These are phyloP conservation scores for Cephus sareptanus DNA, from an alignment of 2,888 invertebrate genomes.

Conservation along the genomic window DNA sequence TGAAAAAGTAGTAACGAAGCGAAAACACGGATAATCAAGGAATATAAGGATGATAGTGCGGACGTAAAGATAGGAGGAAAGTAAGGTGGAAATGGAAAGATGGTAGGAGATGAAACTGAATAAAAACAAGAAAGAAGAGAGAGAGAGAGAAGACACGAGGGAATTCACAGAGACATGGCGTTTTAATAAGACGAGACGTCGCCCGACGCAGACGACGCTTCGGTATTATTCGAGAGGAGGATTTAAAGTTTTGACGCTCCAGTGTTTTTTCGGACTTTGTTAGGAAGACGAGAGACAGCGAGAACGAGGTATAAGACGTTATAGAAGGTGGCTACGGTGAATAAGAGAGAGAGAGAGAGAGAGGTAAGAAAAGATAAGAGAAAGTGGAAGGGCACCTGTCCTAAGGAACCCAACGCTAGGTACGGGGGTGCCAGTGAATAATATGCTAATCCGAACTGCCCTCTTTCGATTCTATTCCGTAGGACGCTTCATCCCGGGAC, in stretches of 20 bases:
- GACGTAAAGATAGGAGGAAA: neutral
- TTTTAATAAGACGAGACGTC: slow-evolving; percentile 52
- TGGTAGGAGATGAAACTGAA: neutral
- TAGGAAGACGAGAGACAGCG: neutral
- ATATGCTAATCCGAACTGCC: neutral
- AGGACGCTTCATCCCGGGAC: neutral
- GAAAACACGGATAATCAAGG: neutral
- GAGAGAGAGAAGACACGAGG: neutral
- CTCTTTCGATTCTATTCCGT: neutral
- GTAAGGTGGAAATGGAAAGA: neutral
- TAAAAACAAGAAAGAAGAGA: neutral
- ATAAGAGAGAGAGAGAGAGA: neutral
- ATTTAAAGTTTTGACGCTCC: neutral
- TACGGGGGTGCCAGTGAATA: neutral
- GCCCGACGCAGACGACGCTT: neutral
- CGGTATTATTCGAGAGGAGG: neutral
- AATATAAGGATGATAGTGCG: neutral
- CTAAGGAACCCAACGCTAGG: neutral
- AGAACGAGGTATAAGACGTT: neutral
- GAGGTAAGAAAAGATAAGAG: neutral
- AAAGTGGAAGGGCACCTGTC: neutral
- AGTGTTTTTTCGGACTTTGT: neutral
- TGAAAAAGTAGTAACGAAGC: neutral
- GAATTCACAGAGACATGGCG: slow-evolving; percentile 25
- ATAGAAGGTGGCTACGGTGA: neutral